Evolutionary conservation across 2,888 invertebrate genomes (phyloP).

Genomic region (Polia nebulosa): DNA sequence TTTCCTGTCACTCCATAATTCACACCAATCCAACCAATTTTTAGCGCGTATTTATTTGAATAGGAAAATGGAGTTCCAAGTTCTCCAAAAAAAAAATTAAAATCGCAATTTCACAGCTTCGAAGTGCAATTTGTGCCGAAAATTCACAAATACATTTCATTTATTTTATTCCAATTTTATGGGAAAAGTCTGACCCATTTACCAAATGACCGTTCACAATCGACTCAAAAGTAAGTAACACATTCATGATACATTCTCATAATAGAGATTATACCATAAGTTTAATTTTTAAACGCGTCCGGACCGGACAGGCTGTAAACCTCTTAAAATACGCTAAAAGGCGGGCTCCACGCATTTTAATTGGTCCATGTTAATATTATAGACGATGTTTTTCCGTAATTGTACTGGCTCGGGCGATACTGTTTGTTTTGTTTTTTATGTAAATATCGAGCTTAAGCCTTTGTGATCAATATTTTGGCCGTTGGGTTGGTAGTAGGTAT

Average conservation of each 20-base stretch:
- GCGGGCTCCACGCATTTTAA: conserved; percentile 75
- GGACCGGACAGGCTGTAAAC: conserved; percentile 67
- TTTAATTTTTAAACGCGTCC: conserved; percentile 77
- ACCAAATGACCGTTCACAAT: conserved; percentile 18
- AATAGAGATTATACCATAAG: conserved; percentile 69
- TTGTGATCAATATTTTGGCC: conserved; percentile 35
- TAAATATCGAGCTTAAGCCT: neutral
- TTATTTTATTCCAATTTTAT: conserved; percentile 2
- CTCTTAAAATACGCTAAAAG: conserved; percentile 72
- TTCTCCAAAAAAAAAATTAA: neutral
- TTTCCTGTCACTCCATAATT: neutral
- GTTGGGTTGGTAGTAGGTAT: conserved; percentile 12
- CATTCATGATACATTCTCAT: conserved; percentile 46
- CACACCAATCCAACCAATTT: neutral
- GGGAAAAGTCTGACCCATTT: conserved; percentile 24
- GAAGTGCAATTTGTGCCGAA: neutral
- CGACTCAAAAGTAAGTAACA: conserved; percentile 10
- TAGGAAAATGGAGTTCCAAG: neutral
- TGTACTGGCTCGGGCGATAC: conserved; percentile 34
- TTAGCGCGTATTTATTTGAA: neutral
- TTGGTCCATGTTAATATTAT: conserved; percentile 77
- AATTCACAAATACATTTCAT: conserved; percentile 13
- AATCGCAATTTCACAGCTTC: conserved; percentile 1
- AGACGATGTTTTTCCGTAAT: conserved; percentile 65
- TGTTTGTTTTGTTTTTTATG: conserved; percentile 39